Conservation (phyloP, 2,113 vertebrate genomes). For the Capreolus pygargus region DNA sequence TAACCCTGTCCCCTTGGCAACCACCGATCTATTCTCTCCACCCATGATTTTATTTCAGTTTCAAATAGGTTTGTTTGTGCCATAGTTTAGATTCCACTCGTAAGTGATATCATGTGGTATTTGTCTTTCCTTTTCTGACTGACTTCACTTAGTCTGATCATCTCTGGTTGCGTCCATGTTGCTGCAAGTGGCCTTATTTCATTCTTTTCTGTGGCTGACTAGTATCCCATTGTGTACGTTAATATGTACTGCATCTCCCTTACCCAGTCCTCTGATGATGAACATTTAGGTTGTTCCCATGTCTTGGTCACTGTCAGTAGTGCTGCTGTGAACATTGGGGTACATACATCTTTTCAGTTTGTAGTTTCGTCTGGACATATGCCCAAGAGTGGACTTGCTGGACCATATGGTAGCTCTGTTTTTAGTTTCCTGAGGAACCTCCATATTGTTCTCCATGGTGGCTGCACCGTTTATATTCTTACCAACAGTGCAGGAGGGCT, state of each 20-base stretch:
- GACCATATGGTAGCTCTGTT: background rate
- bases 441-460: background rate
- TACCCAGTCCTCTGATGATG: background rate
- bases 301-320: background rate
- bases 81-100: rapidly evolving
- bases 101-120: background rate
- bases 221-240: background rate
- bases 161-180: background rate
- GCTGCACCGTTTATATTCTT: background rate
- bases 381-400: background rate
- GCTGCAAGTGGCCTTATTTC: background rate
- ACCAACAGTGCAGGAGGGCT: background rate
- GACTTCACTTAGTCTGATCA: background rate
- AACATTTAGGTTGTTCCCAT: background rate
- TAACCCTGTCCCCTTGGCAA: background rate
- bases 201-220: background rate
- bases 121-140: background rate
- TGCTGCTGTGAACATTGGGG: background rate
- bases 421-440: background rate
- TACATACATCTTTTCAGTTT: background rate
- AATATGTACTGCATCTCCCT: background rate
- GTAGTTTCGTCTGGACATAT: background rate
- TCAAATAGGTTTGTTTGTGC: background rate
- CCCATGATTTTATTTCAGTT: background rate
- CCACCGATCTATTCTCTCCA: background rate